Conservation (phyloP, 2,888 invertebrate species). For the Apotomis turbidana region DNA sequence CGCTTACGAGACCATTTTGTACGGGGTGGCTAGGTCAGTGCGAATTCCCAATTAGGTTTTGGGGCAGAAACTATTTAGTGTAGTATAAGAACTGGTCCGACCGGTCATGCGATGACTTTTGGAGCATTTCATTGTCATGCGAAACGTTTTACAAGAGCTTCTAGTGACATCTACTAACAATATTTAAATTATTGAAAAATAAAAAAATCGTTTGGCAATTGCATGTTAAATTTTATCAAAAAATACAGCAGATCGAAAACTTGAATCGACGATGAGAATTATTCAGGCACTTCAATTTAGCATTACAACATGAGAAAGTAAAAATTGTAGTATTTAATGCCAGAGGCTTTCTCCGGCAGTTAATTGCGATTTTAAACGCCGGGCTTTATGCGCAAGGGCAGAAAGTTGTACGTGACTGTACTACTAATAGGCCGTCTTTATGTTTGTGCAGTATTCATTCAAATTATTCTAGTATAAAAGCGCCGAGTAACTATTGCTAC, state of each 20-base stretch:
- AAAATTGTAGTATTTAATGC: neutral
- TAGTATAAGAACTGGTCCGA: no score
- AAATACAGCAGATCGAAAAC: no score
- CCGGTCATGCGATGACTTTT: no score
- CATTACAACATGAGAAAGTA: neutral
- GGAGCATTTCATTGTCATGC: no score
- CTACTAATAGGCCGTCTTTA: conserved; percentile 13
- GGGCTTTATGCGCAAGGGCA: conserved; percentile 2
- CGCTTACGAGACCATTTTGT: neutral
- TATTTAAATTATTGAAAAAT: no score
- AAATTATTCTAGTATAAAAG: conserved; percentile 3
- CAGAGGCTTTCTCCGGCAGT: neutral
- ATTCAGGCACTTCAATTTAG: neutral
- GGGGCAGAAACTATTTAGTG: neutral
- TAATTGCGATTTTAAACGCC: conserved; percentile 2
- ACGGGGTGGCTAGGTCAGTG: conserved; percentile 7
- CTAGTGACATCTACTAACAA: no score
- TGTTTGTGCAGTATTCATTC: conserved; percentile 9
- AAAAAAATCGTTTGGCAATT: no score
- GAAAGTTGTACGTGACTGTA: conserved; percentile 12
- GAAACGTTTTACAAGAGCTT: no score
- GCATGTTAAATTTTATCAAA: no score
- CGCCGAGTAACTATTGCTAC: neutral
- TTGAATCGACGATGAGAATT: neutral
- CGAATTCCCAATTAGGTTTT: neutral